These are phyloP conservation scores for Procambarus virginalis DNA, from an alignment of 1,140 invertebrate species.

Conservation along the genomic window DNA sequence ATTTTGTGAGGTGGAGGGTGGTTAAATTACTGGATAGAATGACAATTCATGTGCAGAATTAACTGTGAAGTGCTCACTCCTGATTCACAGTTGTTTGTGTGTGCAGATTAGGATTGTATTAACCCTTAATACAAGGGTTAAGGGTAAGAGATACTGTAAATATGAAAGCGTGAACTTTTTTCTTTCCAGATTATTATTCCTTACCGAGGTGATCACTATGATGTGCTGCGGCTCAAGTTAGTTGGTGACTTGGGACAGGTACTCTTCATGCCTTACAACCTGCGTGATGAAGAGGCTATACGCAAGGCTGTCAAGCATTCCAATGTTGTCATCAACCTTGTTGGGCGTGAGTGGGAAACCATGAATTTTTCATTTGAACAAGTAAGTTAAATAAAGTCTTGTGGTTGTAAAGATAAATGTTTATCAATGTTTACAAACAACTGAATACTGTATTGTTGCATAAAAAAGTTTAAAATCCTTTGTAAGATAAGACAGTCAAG, in stretches of 20 bases:
- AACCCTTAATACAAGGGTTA: neutral
- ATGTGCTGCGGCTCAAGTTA: constrained; percentile 85
- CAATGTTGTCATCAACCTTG: constrained; percentile 97
- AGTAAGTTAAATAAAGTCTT: constrained; percentile 75
- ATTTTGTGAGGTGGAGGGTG: too few species aligned
- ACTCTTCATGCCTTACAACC: constrained; percentile 88
- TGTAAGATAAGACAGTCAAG: too few species aligned
- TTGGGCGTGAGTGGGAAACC: constrained; percentile 94
- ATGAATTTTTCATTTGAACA: constrained; percentile 89
- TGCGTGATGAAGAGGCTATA: constrained; percentile 92
- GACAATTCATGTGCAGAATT: too few species aligned
- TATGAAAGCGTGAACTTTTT: neutral
- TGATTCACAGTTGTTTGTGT: too few species aligned
- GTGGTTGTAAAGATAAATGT: too few species aligned
- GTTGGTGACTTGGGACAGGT: constrained; percentile 97
- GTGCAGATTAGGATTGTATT: too few species aligned
- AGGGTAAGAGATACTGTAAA: neutral
- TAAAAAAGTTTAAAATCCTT: too few species aligned
- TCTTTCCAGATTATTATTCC: constrained; percentile 88
- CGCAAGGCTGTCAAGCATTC: constrained; percentile 92
- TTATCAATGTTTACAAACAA: too few species aligned
- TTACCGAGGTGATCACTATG: constrained; percentile 90
- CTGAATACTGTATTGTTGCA: too few species aligned
- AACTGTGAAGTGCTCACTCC: too few species aligned
- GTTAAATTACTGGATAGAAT: too few species aligned